phyloP scores from a whole-genome alignment of 1,140 invertebrate species.

The Tetramorium alpestre region DNA sequence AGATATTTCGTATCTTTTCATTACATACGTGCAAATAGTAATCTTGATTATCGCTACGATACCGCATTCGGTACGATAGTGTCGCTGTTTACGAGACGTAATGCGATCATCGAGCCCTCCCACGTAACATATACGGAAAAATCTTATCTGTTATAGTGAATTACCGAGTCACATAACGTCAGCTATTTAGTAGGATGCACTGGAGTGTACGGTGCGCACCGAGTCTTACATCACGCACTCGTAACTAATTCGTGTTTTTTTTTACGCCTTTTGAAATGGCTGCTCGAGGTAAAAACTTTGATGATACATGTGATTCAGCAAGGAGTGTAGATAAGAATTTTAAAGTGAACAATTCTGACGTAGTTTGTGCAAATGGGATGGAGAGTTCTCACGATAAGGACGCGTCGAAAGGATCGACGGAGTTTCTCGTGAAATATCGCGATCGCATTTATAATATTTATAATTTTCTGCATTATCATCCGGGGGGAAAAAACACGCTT shows the following conservation, averaged over 20 bases:
- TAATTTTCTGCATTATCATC: constrained; percentile 88
- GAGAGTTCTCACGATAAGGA: not conserved
- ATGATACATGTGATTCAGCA: not conserved
- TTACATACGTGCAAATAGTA: constrained; percentile 4
- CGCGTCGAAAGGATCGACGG: not conserved
- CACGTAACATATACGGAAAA: constrained; percentile 40
- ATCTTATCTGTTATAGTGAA: constrained; percentile 39
- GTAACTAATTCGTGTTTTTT: not conserved
- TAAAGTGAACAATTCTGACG: not conserved
- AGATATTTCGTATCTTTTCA: constrained; percentile 24
- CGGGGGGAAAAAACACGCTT: constrained; percentile 88
- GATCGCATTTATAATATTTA: constrained; percentile 86
- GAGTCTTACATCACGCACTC: not conserved
- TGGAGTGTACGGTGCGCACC: not conserved
- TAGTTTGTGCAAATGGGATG: not conserved
- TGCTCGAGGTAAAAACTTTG: not conserved
- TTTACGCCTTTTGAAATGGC: not conserved
- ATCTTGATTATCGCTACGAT: constrained; percentile 37
- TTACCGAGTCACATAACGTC: constrained; percentile 45
- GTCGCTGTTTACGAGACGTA: constrained; percentile 8
- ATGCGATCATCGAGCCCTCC: constrained; percentile 25
- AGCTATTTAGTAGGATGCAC: constrained; percentile 16
- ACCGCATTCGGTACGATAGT: not conserved
- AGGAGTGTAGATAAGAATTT: too few relatives aligned
- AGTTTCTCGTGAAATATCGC: constrained; percentile 85